phyloP scores from a whole-genome alignment of 2,797 vertebrate species.

The Dallia pectoralis region DNA sequence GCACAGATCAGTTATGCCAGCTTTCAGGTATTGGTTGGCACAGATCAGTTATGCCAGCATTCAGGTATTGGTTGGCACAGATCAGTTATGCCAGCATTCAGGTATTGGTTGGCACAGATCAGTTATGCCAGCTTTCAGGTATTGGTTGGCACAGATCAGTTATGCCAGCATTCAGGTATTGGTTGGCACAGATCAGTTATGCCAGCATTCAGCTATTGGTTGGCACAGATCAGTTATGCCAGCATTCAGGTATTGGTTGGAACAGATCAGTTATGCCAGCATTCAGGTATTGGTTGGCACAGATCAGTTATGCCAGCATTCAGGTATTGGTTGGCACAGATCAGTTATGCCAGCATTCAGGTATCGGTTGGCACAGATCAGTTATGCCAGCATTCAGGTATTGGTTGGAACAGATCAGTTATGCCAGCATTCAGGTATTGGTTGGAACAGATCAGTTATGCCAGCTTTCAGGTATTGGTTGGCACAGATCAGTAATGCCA shows the following conservation, averaged over 20 bases:
- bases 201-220: no score
- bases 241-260: no score
- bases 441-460: background rate
- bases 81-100: background rate
- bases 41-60: background rate
- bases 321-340: background rate
- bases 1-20: background rate
- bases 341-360: background rate
- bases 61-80: no score
- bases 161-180: no score
- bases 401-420: background rate
- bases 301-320: background rate
- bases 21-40: no score
- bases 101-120: background rate
- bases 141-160: background rate
- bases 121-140: background rate
- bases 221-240: background rate
- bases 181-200: background rate
- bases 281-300: no score
- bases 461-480: no score
- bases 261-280: background rate
- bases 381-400: background rate
- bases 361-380: background rate
- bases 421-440: no score
- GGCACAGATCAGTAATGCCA: background rate